These are phyloP conservation scores for Bombus breviceps DNA, from an alignment of 1,140 invertebrate species.

Conservation along the genomic window DNA sequence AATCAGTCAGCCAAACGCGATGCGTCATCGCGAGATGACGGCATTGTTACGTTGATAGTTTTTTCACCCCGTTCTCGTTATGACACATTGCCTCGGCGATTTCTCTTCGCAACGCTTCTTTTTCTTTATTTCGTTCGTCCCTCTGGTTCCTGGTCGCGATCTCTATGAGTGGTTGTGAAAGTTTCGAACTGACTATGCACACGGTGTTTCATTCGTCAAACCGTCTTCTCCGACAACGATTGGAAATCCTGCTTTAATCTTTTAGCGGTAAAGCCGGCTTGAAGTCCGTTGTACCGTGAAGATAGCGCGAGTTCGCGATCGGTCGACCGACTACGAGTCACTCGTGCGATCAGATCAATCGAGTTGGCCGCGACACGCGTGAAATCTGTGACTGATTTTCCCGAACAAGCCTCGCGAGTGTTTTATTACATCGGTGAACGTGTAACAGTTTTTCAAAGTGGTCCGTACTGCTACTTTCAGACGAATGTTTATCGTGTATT, in stretches of 20 bases:
- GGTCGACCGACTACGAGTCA: conserved; percentile 11
- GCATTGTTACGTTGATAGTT: conserved; percentile 17
- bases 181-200: conserved; percentile 11
- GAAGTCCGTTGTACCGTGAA: conserved; percentile 42
- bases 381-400: conserved; percentile 20
- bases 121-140: background rate
- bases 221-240: background rate
- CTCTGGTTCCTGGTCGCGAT: background rate
- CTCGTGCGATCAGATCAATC: conserved; percentile 47
- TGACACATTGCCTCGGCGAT: conserved; percentile 11
- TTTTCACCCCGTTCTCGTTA: background rate
- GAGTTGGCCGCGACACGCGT: conserved; percentile 22
- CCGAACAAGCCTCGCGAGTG: conserved; percentile 12
- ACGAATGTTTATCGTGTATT: background rate
- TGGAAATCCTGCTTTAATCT: conserved; percentile 36
- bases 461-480: no score
- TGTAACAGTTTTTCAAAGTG: background rate
- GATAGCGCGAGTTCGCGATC: conserved; percentile 22
- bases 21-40: conserved; percentile 68
- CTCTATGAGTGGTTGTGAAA: background rate
- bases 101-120: background rate
- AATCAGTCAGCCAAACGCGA: conserved; percentile 47
- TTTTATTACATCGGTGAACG: background rate
- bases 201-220: background rate
- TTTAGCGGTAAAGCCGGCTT: conserved; percentile 25